These are phyloP conservation scores for Punctoribates punctum DNA, from an alignment of 2,888 invertebrate genomes.

Conservation along the genomic window DNA sequence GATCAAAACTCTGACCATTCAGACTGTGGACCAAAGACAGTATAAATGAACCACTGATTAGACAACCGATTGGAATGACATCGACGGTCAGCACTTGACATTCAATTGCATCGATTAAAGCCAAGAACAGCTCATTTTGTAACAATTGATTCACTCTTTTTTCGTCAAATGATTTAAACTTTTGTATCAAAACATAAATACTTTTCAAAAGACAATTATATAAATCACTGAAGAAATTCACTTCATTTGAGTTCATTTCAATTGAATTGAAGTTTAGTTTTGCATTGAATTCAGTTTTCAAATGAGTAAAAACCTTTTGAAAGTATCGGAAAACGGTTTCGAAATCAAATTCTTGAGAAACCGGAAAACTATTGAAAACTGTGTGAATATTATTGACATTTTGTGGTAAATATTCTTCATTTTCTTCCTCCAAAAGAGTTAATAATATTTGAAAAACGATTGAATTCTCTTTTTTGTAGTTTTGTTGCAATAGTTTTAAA, in stretches of 20 bases:
- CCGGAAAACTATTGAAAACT: neutral
- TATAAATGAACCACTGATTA: slow-evolving; percentile 7
- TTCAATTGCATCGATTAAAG: slow-evolving; percentile 5
- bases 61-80: slow-evolving; percentile 21
- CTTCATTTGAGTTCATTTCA: slow-evolving; percentile 29
- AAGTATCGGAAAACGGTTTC: slow-evolving; percentile 6
- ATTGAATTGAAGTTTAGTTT: neutral
- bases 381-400: neutral
- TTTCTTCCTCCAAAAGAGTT: neutral
- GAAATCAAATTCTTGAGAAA: slow-evolving; percentile 3
- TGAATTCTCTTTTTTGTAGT: neutral
- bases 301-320: slow-evolving; percentile 9
- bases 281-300: neutral
- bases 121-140: neutral
- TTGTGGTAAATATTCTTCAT: neutral
- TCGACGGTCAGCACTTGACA: neutral
- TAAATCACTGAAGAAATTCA: slow-evolving; percentile 1
- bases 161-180: neutral
- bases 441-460: neutral
- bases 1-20: neutral
- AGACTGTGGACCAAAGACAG: neutral
- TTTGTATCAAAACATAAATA: slow-evolving; percentile 13
- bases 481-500: slow-evolving; percentile 30
- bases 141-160: neutral
- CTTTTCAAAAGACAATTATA: slow-evolving; percentile 1